Percentiles rank a stretch among this genome's conserved stretches.
Evolutionary conservation across 2,888 invertebrate genomes (phyloP).

Genomic region (Harpalus rufipes): DNA sequence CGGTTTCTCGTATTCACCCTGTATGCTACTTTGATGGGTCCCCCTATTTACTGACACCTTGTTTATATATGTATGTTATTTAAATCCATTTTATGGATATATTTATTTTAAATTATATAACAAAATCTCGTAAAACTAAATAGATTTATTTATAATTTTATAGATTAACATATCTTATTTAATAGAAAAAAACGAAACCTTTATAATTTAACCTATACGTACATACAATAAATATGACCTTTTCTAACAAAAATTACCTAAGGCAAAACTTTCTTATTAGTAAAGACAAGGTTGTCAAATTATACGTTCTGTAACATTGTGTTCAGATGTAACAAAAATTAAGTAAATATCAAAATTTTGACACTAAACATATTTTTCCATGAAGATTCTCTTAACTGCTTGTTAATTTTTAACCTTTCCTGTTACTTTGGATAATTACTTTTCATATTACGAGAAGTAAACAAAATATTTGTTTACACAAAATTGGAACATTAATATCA

Average conservation of each 20-base stretch:
- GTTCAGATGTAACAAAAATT: neutral
- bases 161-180: neutral
- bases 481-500: neutral
- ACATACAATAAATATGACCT: slow-evolving; percentile 14
- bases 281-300: slow-evolving; percentile 47
- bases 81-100: too few relatives aligned
- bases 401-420: slow-evolving; percentile 29
- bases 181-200: neutral
- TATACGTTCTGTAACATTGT: slow-evolving; percentile 1
- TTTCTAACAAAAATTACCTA: slow-evolving; percentile 16
- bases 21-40: too few relatives aligned
- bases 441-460: neutral
- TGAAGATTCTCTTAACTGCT: slow-evolving; percentile 9
- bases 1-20: too few relatives aligned
- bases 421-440: slow-evolving; percentile 11
- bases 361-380: slow-evolving; percentile 24
- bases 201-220: neutral
- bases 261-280: slow-evolving; percentile 51
- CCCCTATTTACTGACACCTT: too few relatives aligned
- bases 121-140: too few relatives aligned
- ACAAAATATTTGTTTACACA: neutral
- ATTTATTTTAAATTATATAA: too few relatives aligned
- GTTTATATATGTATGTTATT: too few relatives aligned
- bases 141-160: too few relatives aligned
- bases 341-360: slow-evolving; percentile 37